A percentile compares a stretch with the other conserved stretches of the same genome.
Conservation (phyloP, 2,888 invertebrate species). For the Theodoxus fluviatilis region DNA sequence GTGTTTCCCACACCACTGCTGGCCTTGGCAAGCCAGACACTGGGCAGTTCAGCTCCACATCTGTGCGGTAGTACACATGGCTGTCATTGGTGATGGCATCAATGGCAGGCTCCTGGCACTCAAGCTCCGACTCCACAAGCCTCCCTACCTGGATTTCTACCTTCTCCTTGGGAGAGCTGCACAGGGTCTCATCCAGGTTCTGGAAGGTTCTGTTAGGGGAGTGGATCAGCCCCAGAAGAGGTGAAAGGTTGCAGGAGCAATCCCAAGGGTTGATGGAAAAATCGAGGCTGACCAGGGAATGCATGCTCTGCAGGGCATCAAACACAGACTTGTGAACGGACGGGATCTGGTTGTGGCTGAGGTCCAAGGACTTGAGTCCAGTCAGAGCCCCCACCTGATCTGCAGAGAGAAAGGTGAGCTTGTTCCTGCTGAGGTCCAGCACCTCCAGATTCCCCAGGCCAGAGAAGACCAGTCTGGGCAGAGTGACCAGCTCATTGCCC, state of each 20-base stretch:
- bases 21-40: conserved; percentile 41
- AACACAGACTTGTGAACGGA: conserved; percentile 34
- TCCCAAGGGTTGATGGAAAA: conserved; percentile 48
- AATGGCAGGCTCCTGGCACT: too few relatives aligned
- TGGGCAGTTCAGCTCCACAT: conserved; percentile 41
- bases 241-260: too few relatives aligned
- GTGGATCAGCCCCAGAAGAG: too few relatives aligned
- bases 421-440: conserved; percentile 34
- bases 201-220: too few relatives aligned
- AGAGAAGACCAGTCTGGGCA: conserved; percentile 28
- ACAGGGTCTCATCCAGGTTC: conserved; percentile 32
- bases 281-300: too few relatives aligned
- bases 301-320: too few relatives aligned
- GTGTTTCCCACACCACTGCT: conserved; percentile 50
- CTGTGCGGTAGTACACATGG: conserved; percentile 29
- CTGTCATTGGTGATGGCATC: too few relatives aligned
- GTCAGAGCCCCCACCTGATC: conserved; percentile 26
- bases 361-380: conserved; percentile 29
- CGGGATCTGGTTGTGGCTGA: conserved; percentile 39
- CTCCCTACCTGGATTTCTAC: too few relatives aligned
- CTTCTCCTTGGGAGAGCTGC: conserved; percentile 38
- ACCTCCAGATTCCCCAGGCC: conserved; percentile 28
- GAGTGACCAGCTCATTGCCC: conserved; percentile 31
- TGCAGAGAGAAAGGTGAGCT: conserved; percentile 25
- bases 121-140: too few relatives aligned